Evolutionary conservation across 2,113 vertebrate genomes (phyloP).

Genomic region (Lasiurus cinereus): DNA sequence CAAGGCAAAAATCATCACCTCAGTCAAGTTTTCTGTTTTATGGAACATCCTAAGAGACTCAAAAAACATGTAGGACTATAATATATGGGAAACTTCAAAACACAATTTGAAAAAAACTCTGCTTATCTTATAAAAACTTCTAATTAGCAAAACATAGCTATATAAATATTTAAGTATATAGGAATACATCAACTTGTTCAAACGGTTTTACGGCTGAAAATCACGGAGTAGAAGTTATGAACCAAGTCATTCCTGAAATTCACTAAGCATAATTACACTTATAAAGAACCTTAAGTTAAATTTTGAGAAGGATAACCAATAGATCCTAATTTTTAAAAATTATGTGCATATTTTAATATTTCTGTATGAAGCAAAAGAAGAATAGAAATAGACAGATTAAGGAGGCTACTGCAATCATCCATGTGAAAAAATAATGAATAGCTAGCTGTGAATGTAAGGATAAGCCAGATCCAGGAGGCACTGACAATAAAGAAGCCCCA

Average conservation of each 20-base stretch:
- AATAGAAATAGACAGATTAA: slow-evolving; percentile 3
- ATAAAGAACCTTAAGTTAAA: neutral
- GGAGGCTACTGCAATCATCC: neutral
- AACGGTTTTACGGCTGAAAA: slow-evolving; percentile 9
- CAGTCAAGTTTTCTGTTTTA: slow-evolving; percentile 53
- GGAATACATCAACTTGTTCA: neutral
- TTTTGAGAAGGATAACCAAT: slow-evolving; percentile 51
- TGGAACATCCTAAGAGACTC: neutral
- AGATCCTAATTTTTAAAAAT: neutral
- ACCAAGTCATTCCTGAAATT: slow-evolving; percentile 4
- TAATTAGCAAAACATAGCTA: neutral
- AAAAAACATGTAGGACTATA: neutral
- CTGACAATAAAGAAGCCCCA: neutral
- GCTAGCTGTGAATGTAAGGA: neutral
- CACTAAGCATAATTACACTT: neutral
- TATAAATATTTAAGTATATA: slow-evolving; percentile 6
- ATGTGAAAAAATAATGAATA: neutral
- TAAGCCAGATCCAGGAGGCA: neutral
- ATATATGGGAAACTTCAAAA: neutral
- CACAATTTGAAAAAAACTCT: neutral
- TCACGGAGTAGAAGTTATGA: neutral
- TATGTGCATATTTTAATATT: neutral
- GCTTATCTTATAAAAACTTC: neutral
- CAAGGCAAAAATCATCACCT: neutral
- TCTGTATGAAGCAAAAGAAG: neutral